Evolutionary conservation across 1,140 invertebrate species (phyloP), one percentile per base, ranked within the genome.

Genomic region (Helicoverpa armigera): DNA sequence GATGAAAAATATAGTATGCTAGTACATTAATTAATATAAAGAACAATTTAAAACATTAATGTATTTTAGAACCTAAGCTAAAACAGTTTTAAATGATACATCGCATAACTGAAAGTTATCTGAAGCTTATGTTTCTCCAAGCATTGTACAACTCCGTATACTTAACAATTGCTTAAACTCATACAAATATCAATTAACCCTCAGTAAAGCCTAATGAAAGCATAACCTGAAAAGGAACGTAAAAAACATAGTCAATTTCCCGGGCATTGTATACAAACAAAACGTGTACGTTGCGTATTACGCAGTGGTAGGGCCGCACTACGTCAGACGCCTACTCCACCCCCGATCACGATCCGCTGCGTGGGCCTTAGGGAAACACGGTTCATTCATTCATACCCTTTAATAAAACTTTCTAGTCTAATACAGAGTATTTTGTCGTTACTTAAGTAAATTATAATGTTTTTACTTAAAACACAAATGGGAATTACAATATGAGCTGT

Each of bases 361-460:
- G 48, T 60, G 60, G 23, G 79, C 29, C 65, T 23, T 60, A 83
- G 74, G 79, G 70, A 84, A 84, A 84, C 82, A 70, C 70, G 63
- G 58, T 61, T 69, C 80, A 67, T 79, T 81, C 82, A 77, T 80
- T 83, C 82, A 81, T 81, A 78, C 76, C 75, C 75, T 84, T 84
- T 84, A 84, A 84, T 84, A 79, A 43, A 76, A 60, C 54, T 70
- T 79, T 70, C 65, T 77, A 65, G 75, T 65, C 29, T 70, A 60
- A 70, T 83, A 82, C 81, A 82, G 81, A 79, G 73, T 76, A 76
- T 79, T 74, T 69, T 23, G 50, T 60, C 31, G 63, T 60, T 79
- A 70, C 63, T 48, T 54, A 43, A 43, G 50, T 50, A 77, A 77
- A 65, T 77, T 67, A 77, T 35, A 67, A 54, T 65, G 29, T 67